Evolutionary conservation across 2,888 invertebrate species (phyloP), one percentile per base, ranked within the genome.

Genomic region (Metacarcinus magister): DNA sequence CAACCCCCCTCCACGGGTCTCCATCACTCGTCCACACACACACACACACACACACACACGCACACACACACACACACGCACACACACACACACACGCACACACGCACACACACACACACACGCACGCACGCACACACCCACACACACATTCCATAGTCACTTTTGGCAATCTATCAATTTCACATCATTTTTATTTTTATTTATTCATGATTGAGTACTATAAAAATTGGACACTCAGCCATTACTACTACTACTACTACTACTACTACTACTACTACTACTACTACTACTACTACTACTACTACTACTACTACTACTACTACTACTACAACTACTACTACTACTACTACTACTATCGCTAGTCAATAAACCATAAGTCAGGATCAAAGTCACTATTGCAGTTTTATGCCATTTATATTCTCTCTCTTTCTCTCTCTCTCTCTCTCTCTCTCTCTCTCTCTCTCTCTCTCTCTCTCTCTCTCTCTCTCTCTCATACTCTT

Each of bases 251-350:
- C 67, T 67, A 67, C 67, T 67, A 67, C 67, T 67, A 67, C 67
- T 67, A 67, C 67, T 67, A 67, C 67, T 67, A 67, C 67, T 67
- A 67, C 67, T 67, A 67, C 67, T 67, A 67, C 19, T 23, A 23
- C 67, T 23, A 67, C 67, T 19, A 67, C 67, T 67, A 67, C 67
- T 67, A 67, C 67, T 67, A 67, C 67, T 67, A 82, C 82, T 32
- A 82, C 82, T 82, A 82, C 82, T 82, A 82, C 82, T 82, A 82
- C 67, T 67, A 67, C 67, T 67, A 67, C 67, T 67, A 67, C 67
- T 67, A 67, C 67, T 67, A 67, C 67, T 67, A 67, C 67, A 23
- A 67, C n/a, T 67, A 67, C 67, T 23, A 67, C 13, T 7, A 54
- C 16, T 0, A 10, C 54, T 54, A 54, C 13, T 10, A 13, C 54